Percentiles rank a stretch among this genome's conserved stretches.
phyloP scores from a whole-genome alignment of 30 jellyfish, hydroid and myxozoan species.

The Rhopilema esculentum region DNA sequence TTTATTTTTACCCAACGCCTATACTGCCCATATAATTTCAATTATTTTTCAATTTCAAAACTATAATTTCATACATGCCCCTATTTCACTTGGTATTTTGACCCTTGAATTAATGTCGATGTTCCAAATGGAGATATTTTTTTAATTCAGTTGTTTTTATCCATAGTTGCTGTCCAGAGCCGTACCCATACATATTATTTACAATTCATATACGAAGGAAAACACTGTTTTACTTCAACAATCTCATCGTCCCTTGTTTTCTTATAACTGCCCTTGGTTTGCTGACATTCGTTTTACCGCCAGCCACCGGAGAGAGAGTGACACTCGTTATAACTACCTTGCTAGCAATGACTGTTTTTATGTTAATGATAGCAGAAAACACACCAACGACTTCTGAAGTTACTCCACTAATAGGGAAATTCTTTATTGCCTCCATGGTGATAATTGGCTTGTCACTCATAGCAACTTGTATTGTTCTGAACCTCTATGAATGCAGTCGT shows the following conservation, averaged over 20 bases:
- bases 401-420: conserved; percentile 88
- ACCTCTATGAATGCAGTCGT: conserved; percentile 82
- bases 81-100: neutral
- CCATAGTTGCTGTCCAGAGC: conserved; percentile 83
- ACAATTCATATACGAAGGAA: conserved; percentile 85
- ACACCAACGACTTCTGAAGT: conserved; percentile 93
- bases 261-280: conserved; percentile 87
- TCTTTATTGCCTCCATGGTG: conserved; percentile 94
- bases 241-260: conserved; percentile 88
- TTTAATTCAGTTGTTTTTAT: too few relatives aligned
- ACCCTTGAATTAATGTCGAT: too few relatives aligned
- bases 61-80: neutral
- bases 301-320: conserved; percentile 97
- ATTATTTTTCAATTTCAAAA: too few relatives aligned
- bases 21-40: too few relatives aligned
- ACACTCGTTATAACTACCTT: conserved; percentile 90
- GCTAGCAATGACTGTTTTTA: conserved; percentile 92
- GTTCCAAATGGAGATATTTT: too few relatives aligned
- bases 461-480: conserved; percentile 89
- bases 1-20: too few relatives aligned
- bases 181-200: conserved; percentile 75
- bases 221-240: conserved; percentile 88
- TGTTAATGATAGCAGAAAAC: conserved; percentile 93
- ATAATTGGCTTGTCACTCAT: conserved; percentile 87
- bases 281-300: conserved; percentile 89